Base-by-base conservation (phyloP, 2,113 vertebrate genomes). In the Macaca fascicularis region DNA sequence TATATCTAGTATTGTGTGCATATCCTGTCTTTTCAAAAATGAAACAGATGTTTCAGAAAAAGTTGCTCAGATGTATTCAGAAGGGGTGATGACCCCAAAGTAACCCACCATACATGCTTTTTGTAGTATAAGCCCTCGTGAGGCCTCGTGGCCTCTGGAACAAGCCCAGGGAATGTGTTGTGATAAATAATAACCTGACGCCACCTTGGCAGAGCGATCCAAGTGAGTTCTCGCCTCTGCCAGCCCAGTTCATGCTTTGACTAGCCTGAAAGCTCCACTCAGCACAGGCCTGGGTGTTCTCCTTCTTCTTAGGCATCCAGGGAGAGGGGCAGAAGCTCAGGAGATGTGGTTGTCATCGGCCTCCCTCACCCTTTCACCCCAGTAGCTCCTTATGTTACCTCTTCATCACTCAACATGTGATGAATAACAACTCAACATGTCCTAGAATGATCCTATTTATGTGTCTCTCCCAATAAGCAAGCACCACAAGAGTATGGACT, bases 111-210 rank as follows among this genome's bases (percentile, higher is more conserved):
- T 17, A 35, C 23, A 25, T 3, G 22, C 48, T 96, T 90, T 94
- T 40, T n/a, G 48, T 50, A 88, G 86, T 76, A 88, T 48, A n/a
- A 86, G 59, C 14, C 69, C 40, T 85, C 57, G 43, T 90, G 91
- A 92, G 69, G 32, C n/a, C 93, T 57, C 57, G 57, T 87, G 61
- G 72, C 64, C 85, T 89, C 79, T 57, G 19, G 45, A 50, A 59
- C 72, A 74, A 81, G 81, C 89, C 89, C 93, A 81, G 82, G 92
- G 82, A 69, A 93, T 75, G 48, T 76, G 45, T 30, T 89, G 59
- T 82, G 52, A 87, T 90, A 95, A 93, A 89, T 84, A 89, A 85
- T 79, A 82, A 79, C 74, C 48, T 86, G 87, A 92, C 87, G 92
- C 57, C 72, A 74, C 90, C 14, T 38, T 92, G 83, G 80, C 17